Evolutionary conservation across 1,140 invertebrate species (phyloP), one percentile per base, ranked within the genome.

Genomic region (Diachasma alloeum): DNA sequence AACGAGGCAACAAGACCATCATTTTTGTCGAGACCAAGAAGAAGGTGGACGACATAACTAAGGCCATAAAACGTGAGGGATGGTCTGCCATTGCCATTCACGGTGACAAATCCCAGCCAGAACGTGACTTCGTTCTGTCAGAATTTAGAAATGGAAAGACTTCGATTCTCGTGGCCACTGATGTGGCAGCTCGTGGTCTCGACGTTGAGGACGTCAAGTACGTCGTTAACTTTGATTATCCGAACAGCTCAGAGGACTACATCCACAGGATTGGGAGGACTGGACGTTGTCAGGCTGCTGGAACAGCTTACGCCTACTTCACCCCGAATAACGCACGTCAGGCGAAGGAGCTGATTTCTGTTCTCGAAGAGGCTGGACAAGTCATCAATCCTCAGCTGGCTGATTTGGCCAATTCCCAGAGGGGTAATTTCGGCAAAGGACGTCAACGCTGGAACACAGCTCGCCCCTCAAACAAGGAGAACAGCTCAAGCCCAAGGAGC

Each of bases 201-300:
- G 98, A 98, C 92, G 98, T 99, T 8, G 97, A 98, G 87, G 98
- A 99, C 90, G 97, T 99, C 37, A 99, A 99, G 87, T 99, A 96
- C 91, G 99, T 99, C 6, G 97, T 99, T 70, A 99, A 99, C 87
- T 99, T 95, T 87, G 98, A 99, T 91, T 99, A 99, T 90, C 98
- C 99, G 0, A 98, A 97, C 85, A 97, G 96, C 72, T 97, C 97
- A 37, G 98, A 99, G 90, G 99, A 99, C 90, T 99, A 99, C 89
- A 97, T 99, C 79, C 98, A 99, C 89, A 93, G 98, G 83, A 99
- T 99, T 91, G 98, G 98, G 82, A 93, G 97, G 80, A 98, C 97
- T 37, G 98, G 96, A 36, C 93, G 99, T 74, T 97, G 96, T 80
- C 94, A 97, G 81, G 96, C 97, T 83, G 94, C 95, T 31, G 98